Evolutionary conservation across 2,888 invertebrate genomes (phyloP), one percentile per base, ranked within the genome.

Genomic region (Seladonia tumulorum): DNA sequence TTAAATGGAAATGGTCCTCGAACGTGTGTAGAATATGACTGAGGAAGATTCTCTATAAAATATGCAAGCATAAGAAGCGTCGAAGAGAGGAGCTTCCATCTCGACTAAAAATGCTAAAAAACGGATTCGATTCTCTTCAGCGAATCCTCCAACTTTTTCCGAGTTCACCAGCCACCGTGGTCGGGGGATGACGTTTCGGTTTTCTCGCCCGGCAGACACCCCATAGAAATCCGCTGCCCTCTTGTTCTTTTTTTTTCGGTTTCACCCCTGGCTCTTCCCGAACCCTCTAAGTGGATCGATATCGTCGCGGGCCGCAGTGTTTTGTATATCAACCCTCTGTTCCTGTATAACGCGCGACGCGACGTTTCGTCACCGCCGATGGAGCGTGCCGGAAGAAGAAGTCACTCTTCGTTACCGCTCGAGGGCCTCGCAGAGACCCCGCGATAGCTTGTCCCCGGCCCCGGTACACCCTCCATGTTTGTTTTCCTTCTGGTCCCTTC

Each of bases 401-500:
- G 87, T 82, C 87, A 29, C 80, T 80, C 68, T 76, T 87, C 83
- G 87, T 87, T 87, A 83, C 70, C 45, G 60, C 79, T 53, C 53
- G 82, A 81, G 57, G 82, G 80, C 42, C 57, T 22, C 45, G 29
- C 68, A 18, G 8, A 35, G 68, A 29, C 60, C 70, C 29, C 73
- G 72, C 79, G 87, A 83, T 75, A 75, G 85, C 72, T 79, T 80
- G 81, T 86, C 83, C 79, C 76, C 81, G 60, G 70, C 53, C 47
- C 22, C 25, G 63, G 75, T 81, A 85, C 89, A 88, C 89, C 91
- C 85, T n/a, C 42, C n/a, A 42, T 84, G 91, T 92, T 90, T 92
- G 90, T 93, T 93, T 92, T 92, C 89, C 90, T 88, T 84, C 87
- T 83, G 83, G 88, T 88, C 90, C 90, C 90, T 90, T 88, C 91